phyloP scores from a whole-genome alignment of 2,797 vertebrate genomes.

The Margarornis squamiger region DNA sequence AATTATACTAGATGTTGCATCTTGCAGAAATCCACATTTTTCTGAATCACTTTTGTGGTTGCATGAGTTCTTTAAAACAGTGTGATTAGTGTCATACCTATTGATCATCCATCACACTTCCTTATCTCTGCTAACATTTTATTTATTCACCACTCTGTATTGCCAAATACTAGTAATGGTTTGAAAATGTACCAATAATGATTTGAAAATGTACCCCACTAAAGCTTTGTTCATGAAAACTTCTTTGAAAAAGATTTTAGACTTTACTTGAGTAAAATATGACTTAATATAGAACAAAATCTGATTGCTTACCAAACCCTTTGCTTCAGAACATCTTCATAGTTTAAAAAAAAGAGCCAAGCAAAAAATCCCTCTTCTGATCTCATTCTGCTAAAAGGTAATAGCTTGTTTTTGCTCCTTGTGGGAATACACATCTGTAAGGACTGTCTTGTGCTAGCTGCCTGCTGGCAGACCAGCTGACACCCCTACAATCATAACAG shows the following conservation, averaged over 20 bases:
- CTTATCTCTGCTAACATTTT: neutral
- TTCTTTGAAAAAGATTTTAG: neutral
- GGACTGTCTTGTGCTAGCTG: neutral
- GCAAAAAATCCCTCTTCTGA: neutral
- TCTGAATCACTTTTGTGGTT: neutral
- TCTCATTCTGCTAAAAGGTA: neutral
- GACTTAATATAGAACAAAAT: neutral
- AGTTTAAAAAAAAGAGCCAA: neutral
- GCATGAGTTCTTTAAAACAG: neutral
- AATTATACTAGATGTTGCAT: neutral
- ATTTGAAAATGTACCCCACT: neutral
- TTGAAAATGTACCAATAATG: neutral
- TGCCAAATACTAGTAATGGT: neutral
- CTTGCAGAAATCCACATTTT: neutral
- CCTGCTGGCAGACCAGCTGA: neutral
- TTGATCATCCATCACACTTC: neutral
- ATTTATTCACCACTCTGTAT: neutral
- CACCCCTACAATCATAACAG: neutral
- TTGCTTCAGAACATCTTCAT: neutral
- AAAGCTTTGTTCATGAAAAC: rapidly evolving
- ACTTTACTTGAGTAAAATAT: neutral
- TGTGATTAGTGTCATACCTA: neutral
- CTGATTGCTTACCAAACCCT: neutral
- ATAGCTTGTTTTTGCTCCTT: neutral
- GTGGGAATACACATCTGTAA: neutral